Conservation (phyloP, 37 sponge, comb jelly and placozoan species). For the Diacarnus erythraeanus region DNA sequence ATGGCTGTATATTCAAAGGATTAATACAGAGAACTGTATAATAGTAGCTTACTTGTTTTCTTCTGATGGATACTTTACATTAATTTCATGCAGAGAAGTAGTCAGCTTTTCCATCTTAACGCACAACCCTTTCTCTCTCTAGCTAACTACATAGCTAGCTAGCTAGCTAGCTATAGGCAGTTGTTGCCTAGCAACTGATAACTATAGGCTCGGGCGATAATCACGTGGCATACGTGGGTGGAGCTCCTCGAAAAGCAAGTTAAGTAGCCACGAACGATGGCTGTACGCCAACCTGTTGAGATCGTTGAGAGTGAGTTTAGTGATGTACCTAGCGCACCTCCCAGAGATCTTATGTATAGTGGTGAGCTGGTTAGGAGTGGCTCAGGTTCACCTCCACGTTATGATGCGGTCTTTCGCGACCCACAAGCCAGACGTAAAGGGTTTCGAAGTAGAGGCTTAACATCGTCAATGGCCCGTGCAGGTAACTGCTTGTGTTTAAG, state of each 20-base stretch:
- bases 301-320: not conserved
- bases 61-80: not conserved
- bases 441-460: not conserved
- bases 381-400: constrained; percentile 20
- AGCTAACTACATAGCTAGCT: too few relatives aligned
- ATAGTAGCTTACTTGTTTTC: not conserved
- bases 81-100: not conserved
- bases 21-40: too few relatives aligned
- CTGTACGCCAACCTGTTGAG: not conserved
- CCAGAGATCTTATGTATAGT: too few relatives aligned
- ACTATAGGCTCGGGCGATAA: not conserved
- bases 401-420: constrained; percentile 11
- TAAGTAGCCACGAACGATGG: too few relatives aligned
- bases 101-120: not conserved
- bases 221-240: not conserved
- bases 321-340: not conserved
- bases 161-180: too few relatives aligned
- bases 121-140: too few relatives aligned
- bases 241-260: too few relatives aligned
- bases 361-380: not conserved
- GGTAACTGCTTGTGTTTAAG: constrained; percentile 24
- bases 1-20: too few relatives aligned
- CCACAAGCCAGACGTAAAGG: not conserved
- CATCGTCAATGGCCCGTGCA: constrained; percentile 11
- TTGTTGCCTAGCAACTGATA: not conserved